These are phyloP conservation scores for Tipula vernalis DNA, from an alignment of 2,888 invertebrate genomes.

Conservation along the genomic window DNA sequence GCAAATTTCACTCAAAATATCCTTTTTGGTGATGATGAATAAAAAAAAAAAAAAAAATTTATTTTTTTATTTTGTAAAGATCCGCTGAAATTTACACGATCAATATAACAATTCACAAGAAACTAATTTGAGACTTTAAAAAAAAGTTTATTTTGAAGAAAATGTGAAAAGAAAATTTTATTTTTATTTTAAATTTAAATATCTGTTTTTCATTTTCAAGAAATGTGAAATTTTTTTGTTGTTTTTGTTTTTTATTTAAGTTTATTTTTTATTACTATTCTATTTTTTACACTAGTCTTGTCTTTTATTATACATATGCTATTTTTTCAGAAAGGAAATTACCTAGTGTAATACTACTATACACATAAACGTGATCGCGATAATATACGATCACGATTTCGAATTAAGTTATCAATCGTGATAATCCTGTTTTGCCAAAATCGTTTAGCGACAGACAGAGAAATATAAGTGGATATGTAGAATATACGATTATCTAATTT, in stretches of 20 bases:
- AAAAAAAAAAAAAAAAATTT: background rate
- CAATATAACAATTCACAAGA: background rate
- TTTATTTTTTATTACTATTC: background rate
- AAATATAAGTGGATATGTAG: too few species aligned
- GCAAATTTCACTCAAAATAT: background rate
- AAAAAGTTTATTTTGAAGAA: background rate
- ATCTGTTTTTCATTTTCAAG: background rate
- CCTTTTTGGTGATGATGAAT: background rate
- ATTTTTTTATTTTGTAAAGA: background rate
- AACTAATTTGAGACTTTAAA: background rate
- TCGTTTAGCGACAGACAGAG: too few species aligned
- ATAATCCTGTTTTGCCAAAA: too few species aligned
- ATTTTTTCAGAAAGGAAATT: background rate
- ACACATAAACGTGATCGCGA: too few species aligned
- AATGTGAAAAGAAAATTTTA: background rate
- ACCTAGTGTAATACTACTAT: too few species aligned
- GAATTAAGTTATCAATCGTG: too few species aligned
- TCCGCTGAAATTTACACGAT: background rate
- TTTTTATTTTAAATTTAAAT: background rate
- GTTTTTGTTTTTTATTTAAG: background rate
- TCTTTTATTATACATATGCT: background rate
- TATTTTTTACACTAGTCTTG: background rate
- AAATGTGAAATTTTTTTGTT: background rate
- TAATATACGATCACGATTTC: too few species aligned
- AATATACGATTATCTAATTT: too few species aligned